Evolutionary conservation across 1,140 invertebrate genomes (phyloP), one percentile per base, ranked within the genome.

Genomic region (Stenopsyche tienmushanensis): DNA sequence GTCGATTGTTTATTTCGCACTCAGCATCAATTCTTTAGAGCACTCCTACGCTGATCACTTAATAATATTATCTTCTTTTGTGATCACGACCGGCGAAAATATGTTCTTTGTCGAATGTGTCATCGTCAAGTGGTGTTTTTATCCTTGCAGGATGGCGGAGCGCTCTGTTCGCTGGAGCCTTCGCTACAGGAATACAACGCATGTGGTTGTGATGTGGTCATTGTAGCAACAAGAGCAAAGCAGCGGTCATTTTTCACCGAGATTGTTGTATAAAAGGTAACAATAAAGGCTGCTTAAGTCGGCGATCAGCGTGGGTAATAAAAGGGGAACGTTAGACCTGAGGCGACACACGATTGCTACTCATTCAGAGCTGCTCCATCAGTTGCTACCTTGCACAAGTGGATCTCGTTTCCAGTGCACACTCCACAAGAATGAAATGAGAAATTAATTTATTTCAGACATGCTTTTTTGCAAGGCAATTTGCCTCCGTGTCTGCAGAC

Each of bases 291-390:
- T 15, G 54, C 42, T 57, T 23, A 57, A 57, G 54, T 57, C 54
- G 54, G 39, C 54, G 54, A 57, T 57, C 54, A 57, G 39, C 54
- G 34, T 21, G 24, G 9, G 24, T 57, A 57, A 57, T 57, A 57
- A 57, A 57, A 57, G 34, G 54, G 54, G 54, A 57, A 42, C 54
- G 54, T 57, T 57, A 57, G 54, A 39, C 54, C 39, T n/a, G n/a
- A 23, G 54, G 54, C 54, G 54, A 57, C 54, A 57, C 54, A 29
- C 34, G 54, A 57, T 57, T 21, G 54, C 54, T 57, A 57, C 54
- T 41, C 54, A 18, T 23, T 8, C 29, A 1, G 5, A 7, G 29
- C 5, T 34, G 29, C 29, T 34, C 5, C 29, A 7, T 34, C 29
- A 7, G 29, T 7, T 13, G 54, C 54, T 57, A 42, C 29, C 54